These are phyloP conservation scores for Micromys minutus DNA, from an alignment of 2,113 vertebrate genomes.

Conservation along the genomic window DNA sequence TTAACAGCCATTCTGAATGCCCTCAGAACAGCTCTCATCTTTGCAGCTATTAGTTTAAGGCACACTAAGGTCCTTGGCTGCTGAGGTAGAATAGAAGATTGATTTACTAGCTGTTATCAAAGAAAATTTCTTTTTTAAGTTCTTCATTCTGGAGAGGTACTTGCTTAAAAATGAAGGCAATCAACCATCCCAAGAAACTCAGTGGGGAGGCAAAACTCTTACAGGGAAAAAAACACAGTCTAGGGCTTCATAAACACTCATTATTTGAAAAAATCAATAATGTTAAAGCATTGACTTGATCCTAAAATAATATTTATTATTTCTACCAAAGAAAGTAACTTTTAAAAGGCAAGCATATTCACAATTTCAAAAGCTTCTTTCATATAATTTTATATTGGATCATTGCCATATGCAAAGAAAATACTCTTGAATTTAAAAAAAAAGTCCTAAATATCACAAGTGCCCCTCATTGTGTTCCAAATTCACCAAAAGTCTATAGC, in stretches of 20 bases:
- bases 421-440: neutral
- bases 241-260: neutral
- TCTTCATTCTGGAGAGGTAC: neutral
- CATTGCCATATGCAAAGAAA: neutral
- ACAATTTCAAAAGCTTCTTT: neutral
- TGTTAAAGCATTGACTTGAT: neutral
- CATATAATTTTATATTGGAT: neutral
- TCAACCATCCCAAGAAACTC: neutral
- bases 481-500: neutral
- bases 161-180: neutral
- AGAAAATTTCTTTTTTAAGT: neutral
- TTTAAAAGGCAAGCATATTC: neutral
- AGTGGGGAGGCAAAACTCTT: neutral
- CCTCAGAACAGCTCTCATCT: neutral
- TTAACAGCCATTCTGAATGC: neutral
- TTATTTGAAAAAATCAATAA: neutral
- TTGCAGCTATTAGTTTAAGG: neutral
- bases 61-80: neutral
- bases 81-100: neutral
- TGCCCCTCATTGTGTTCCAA: neutral
- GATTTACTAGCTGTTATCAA: neutral
- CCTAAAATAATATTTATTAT: neutral
- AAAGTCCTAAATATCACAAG: neutral
- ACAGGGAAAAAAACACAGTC: accelerated
- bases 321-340: neutral